These are phyloP conservation scores for Lepilemur ruficaudatus DNA, from an alignment of 2,797 vertebrate genomes.

Conservation along the genomic window DNA sequence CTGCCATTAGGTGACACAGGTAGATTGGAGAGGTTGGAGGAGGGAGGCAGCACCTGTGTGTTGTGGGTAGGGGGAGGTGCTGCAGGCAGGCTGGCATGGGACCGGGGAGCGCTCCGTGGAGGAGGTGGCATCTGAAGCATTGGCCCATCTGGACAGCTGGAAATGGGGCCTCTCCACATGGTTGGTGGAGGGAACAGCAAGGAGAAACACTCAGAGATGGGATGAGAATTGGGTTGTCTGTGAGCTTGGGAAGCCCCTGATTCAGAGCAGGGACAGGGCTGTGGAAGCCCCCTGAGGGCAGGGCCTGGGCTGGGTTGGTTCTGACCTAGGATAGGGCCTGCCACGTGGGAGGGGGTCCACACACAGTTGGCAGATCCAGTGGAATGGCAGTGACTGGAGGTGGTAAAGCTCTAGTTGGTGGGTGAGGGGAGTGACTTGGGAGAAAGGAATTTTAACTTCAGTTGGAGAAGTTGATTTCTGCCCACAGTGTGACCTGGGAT, in stretches of 20 bases:
- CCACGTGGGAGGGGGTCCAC: neutral
- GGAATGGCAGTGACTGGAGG: neutral
- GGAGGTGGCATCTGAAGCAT: neutral
- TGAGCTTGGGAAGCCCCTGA: neutral
- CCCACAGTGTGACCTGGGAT: neutral
- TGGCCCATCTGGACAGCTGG: neutral
- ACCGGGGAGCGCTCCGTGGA: neutral
- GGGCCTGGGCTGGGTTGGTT: neutral
- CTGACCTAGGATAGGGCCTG: neutral
- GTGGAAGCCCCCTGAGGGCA: neutral
- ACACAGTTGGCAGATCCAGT: neutral
- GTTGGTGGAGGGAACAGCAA: neutral
- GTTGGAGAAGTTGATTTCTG: slow-evolving; percentile 48
- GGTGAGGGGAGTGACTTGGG: neutral
- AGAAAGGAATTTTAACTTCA: slow-evolving; percentile 28
- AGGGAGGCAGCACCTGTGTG: neutral
- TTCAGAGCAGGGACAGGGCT: neutral
- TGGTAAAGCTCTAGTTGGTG: neutral
- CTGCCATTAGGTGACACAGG: neutral
- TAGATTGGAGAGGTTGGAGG: neutral
- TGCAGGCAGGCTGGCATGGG: neutral
- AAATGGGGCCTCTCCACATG: neutral
- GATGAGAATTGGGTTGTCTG: neutral
- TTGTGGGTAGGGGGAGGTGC: neutral
- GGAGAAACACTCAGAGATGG: neutral